A percentile compares a stretch with the other conserved stretches of the same genome.
Conservation (phyloP, 2,113 vertebrate species). For the Menura novaehollandiae region DNA sequence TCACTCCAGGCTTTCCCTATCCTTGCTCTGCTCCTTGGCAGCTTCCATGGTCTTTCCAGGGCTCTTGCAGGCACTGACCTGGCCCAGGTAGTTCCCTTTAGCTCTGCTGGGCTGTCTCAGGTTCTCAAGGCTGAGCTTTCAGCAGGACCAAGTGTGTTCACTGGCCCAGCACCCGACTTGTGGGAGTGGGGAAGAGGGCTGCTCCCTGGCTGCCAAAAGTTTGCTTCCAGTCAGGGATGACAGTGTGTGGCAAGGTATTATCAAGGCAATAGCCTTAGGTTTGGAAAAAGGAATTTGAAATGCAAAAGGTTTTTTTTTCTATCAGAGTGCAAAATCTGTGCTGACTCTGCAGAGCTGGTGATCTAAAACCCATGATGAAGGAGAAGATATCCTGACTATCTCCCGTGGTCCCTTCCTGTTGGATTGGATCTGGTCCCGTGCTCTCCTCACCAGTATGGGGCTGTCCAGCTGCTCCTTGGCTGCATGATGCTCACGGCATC, state of each 20-base stretch:
- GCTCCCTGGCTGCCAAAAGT: background rate
- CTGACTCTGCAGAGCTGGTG: background rate
- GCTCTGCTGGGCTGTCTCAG: background rate
- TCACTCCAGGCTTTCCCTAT: background rate
- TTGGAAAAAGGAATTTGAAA: background rate
- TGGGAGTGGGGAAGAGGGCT: fast-evolving
- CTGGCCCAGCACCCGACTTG: background rate
- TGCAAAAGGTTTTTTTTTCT: background rate
- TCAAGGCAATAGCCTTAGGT: background rate
- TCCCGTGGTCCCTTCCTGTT: background rate
- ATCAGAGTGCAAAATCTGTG: background rate
- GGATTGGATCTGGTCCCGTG: no score
- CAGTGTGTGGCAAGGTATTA: background rate
- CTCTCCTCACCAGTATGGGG: background rate
- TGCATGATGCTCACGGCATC: fast-evolving
- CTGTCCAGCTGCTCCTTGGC: background rate
- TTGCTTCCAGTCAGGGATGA: fast-evolving
- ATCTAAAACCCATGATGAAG: background rate
- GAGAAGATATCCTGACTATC: background rate
- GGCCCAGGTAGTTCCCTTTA: background rate
- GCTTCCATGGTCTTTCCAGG: background rate
- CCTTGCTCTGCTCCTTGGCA: background rate
- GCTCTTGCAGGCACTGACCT: background rate
- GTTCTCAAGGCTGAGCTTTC: background rate
- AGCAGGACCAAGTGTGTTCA: background rate